Base-by-base conservation (phyloP, 2,797 vertebrate species). In the Xenops minutus region DNA sequence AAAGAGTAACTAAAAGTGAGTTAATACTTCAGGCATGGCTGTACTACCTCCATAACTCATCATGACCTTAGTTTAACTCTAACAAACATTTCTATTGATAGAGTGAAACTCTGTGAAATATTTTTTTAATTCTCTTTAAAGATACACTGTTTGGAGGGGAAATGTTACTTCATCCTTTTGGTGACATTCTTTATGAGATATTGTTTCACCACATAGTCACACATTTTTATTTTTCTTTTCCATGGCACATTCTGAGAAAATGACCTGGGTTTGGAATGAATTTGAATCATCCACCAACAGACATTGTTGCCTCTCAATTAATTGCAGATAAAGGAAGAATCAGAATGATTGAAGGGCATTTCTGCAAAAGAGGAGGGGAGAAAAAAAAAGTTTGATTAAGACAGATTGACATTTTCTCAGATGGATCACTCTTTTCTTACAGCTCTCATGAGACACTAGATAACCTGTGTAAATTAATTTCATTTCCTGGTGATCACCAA, bases 91-190 rank as follows among this genome's bases (percentile, higher is more conserved):
- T 49, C 14, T 22, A 18, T 7, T 63, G 24, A 17, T 13, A 21
- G 1, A 10, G 23, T 15, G 43, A 39, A 21, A 26, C 0, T 7
- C 5, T 18, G 21, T 10, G 7, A n/a, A 27, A 16, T 8, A 71
- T 7, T 36, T 71, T 14, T 41, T 54, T 19, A 2, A 9, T 29
- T 1, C 4, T 48, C 14, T 52, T 29, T 72, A 73, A 76, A 16
- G 2, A 30, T 30, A 3, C 2, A 21, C 7, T 19, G 27, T 54
- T 80, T 1, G 4, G 7, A 5, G 10, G 4, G 10, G 29, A 41
- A 30, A 18, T 2, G 49, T n/a, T 48, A 13, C 7, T 61, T 63
- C 29, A 17, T 18, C 10, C 6, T 55, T 61, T 32, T 78, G 6
- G 14, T 34, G 8, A 23, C 15, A 13, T 36, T 5, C 3, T 84